phyloP scores from a whole-genome alignment of 1,140 invertebrate species.

The Rhyzopertha dominica region DNA sequence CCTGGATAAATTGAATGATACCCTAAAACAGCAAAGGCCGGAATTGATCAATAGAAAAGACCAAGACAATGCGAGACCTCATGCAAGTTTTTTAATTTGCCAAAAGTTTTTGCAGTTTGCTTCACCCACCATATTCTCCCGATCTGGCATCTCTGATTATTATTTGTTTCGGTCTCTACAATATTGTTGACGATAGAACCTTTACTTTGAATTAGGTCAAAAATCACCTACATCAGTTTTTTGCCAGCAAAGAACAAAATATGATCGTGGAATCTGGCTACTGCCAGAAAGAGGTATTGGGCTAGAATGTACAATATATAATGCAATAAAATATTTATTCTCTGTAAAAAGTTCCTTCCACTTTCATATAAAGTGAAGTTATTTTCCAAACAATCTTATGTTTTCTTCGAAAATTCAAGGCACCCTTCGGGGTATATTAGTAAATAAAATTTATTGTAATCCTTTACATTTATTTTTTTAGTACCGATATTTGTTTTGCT shows the following conservation, averaged over 20 bases:
- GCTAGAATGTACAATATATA: too few species aligned
- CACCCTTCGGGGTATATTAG: too few species aligned
- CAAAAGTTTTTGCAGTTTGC: conserved; percentile 16
- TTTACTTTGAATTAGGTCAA: conserved; percentile 15
- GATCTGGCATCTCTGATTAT: conserved; percentile 17
- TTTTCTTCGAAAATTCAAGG: too few species aligned
- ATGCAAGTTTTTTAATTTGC: conserved; percentile 13
- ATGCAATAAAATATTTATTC: too few species aligned
- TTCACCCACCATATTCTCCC: conserved; percentile 13
- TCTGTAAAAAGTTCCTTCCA: too few species aligned
- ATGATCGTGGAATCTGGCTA: conserved; percentile 15
- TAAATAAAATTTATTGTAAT: too few species aligned
- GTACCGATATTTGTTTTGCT: too few species aligned
- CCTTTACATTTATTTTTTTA: too few species aligned
- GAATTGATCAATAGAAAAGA: conserved; percentile 19
- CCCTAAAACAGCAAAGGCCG: conserved; percentile 1
- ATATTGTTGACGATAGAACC: conserved; percentile 15
- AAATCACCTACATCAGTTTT: conserved; percentile 13
- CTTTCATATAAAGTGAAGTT: too few species aligned
- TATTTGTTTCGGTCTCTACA: conserved; percentile 17
- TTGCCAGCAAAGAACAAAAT: conserved; percentile 14
- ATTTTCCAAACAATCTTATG: too few species aligned
- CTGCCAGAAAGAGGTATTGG: too few species aligned
- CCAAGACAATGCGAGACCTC: conserved; percentile 18
- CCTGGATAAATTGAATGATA: conserved; percentile 2